Evolutionary conservation across 2,888 invertebrate genomes (phyloP).

Genomic region (Mimumesa dahlbomi): DNA sequence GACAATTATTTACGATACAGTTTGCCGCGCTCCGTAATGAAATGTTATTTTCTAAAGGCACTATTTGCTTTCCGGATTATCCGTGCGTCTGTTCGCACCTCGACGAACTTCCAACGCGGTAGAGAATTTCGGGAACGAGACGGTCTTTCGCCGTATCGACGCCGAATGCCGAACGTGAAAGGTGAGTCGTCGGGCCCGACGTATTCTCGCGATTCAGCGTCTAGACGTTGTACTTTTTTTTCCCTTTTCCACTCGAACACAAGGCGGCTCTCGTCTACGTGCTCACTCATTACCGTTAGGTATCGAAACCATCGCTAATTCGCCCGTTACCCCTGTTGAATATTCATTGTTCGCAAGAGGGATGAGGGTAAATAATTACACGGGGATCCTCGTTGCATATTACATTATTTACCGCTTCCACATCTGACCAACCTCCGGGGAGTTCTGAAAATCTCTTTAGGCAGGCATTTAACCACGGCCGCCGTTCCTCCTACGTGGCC

Average conservation of each 20-base stretch:
- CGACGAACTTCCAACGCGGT: too few relatives aligned
- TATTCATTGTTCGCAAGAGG: conserved; percentile 37
- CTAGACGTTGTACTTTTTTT: background rate
- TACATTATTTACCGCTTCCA: conserved; percentile 27
- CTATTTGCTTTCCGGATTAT: too few relatives aligned
- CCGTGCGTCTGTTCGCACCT: too few relatives aligned
- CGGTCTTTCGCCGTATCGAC: too few relatives aligned
- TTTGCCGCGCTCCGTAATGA: too few relatives aligned
- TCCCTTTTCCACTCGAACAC: background rate
- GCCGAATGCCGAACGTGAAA: too few relatives aligned
- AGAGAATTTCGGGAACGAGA: too few relatives aligned
- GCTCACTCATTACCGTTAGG: conserved; percentile 32
- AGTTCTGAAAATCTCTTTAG: conserved; percentile 34
- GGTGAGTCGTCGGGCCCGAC: too few relatives aligned
- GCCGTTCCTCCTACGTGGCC: conserved; percentile 26
- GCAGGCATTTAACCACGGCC: conserved; percentile 41
- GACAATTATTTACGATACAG: too few relatives aligned
- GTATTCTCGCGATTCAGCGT: too few relatives aligned
- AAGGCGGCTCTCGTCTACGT: conserved; percentile 13
- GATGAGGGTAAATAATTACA: conserved; percentile 38
- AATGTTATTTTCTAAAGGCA: too few relatives aligned
- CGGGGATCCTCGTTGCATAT: background rate
- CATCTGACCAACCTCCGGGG: conserved; percentile 13
- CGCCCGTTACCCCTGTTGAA: conserved; percentile 16
- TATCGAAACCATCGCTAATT: conserved; percentile 28